Percentiles rank a stretch among this genome's conserved stretches.
Conservation (phyloP, 2,113 vertebrate species). For the Setophaga coronata region DNA sequence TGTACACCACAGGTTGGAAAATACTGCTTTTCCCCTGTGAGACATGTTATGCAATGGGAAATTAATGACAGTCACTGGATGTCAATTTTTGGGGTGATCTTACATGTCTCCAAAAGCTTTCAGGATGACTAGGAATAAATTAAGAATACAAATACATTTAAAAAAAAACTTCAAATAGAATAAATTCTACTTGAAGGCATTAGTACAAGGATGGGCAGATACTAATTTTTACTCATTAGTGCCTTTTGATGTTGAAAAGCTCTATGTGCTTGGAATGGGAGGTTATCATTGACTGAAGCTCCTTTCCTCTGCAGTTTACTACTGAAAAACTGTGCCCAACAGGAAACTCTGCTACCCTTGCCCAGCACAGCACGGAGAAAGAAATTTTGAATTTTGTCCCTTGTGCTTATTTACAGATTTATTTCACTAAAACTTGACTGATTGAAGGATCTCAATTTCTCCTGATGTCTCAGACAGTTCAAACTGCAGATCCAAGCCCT, state of each 20-base stretch:
- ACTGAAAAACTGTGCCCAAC: neutral
- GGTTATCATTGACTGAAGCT: neutral
- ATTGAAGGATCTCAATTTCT: fast-evolving
- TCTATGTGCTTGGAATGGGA: neutral
- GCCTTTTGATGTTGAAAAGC: neutral
- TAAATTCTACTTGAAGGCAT: neutral
- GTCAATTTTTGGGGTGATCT: neutral
- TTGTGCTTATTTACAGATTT: neutral
- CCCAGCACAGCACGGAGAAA: neutral
- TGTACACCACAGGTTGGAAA: neutral
- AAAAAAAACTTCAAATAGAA: neutral
- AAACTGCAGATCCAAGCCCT: neutral
- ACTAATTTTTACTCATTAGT: neutral
- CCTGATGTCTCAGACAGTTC: neutral
- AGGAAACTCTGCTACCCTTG: neutral
- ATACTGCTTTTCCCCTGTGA: neutral
- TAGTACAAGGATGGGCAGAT: neutral
- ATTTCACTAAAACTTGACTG: neutral
- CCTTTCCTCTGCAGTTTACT: neutral
- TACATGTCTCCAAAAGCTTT: neutral
- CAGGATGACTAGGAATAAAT: neutral
- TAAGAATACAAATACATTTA: neutral
- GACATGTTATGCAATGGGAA: neutral
- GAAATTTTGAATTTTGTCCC: neutral
- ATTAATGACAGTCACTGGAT: neutral